These are phyloP conservation scores for Laothoe populi DNA, from an alignment of 2,888 invertebrate species.

Conservation along the genomic window DNA sequence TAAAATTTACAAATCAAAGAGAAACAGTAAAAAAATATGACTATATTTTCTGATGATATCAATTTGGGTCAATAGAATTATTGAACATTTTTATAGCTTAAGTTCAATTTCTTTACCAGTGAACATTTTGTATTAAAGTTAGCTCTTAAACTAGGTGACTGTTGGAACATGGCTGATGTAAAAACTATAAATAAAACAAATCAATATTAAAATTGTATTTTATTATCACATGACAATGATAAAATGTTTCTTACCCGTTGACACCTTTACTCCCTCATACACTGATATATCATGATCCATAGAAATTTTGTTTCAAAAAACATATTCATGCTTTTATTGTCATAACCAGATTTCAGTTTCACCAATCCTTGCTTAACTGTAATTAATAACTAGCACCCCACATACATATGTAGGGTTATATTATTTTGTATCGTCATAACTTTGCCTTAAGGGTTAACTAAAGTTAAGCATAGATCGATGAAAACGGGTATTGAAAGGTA, in stretches of 20 bases:
- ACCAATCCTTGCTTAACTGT: neutral
- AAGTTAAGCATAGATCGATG: neutral
- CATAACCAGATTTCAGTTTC: neutral
- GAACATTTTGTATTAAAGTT: too few relatives aligned
- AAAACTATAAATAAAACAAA: slow-evolving; percentile 40
- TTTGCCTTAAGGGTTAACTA: neutral
- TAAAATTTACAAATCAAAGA: too few relatives aligned
- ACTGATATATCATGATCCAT: neutral
- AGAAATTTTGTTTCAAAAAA: neutral
- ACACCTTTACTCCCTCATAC: slow-evolving; percentile 36
- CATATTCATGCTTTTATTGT: slow-evolving; percentile 6
- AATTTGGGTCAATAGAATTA: too few relatives aligned
- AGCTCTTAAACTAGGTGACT: neutral
- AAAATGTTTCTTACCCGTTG: slow-evolving; percentile 34
- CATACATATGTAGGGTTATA: too few relatives aligned
- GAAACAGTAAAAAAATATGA: too few relatives aligned
- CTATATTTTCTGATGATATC: too few relatives aligned
- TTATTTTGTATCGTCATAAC: neutral
- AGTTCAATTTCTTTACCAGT: too few relatives aligned
- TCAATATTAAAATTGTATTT: slow-evolving; percentile 48
- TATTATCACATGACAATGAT: slow-evolving; percentile 61
- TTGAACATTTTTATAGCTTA: too few relatives aligned
- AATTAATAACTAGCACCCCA: too few relatives aligned
- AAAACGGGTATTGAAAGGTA: neutral
- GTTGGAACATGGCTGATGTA: neutral